Evolutionary conservation across 2,888 invertebrate genomes (phyloP).

Genomic region (Dione vanillae): DNA sequence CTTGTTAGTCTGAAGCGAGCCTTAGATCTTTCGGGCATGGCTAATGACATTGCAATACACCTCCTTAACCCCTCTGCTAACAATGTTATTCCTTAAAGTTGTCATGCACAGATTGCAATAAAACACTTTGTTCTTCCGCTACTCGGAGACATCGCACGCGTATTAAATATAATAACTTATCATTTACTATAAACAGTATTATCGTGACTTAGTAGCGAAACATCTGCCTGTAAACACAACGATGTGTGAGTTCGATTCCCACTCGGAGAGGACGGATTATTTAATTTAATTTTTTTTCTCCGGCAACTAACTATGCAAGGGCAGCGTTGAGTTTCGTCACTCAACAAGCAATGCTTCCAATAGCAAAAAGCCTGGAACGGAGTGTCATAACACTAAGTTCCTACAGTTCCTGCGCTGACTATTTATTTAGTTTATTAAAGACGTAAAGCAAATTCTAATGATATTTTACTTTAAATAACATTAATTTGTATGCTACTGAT

Average conservation of each 20-base stretch:
- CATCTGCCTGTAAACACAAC: too few relatives aligned
- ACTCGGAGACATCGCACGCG: too few relatives aligned
- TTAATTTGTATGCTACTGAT: neutral
- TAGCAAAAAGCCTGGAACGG: too few relatives aligned
- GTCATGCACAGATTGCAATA: neutral
- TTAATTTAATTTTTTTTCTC: too few relatives aligned
- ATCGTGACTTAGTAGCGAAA: too few relatives aligned
- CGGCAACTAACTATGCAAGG: too few relatives aligned
- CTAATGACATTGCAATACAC: neutral
- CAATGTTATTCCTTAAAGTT: neutral
- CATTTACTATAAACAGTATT: too few relatives aligned
- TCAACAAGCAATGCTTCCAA: too few relatives aligned
- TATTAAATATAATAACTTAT: too few relatives aligned
- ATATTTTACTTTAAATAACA: slow-evolving; percentile 6
- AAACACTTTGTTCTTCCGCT: neutral
- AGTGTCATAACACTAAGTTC: neutral
- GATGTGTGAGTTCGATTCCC: too few relatives aligned
- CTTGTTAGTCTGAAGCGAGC: neutral
- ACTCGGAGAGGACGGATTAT: too few relatives aligned
- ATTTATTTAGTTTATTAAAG: neutral
- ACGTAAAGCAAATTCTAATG: slow-evolving; percentile 1
- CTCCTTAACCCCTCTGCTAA: neutral
- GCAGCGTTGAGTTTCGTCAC: too few relatives aligned
- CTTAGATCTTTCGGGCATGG: slow-evolving; percentile 4
- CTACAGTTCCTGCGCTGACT: neutral